A percentile compares a stretch with the other conserved stretches of the same genome.
These are phyloP conservation scores for Eubasilissa splendida DNA, from an alignment of 2,888 invertebrate species.

Conservation along the genomic window DNA sequence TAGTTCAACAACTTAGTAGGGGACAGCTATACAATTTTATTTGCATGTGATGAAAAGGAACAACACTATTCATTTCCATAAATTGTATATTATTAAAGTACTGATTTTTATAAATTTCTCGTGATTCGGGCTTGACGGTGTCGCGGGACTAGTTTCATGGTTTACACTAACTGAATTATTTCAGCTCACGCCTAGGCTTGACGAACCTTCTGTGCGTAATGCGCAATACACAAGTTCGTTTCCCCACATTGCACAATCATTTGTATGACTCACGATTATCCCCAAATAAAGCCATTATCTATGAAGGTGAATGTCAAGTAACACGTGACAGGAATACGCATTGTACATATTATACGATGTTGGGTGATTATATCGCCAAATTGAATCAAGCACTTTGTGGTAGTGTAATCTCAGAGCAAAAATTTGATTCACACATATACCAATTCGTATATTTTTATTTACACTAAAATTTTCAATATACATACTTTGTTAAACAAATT, in stretches of 20 bases:
- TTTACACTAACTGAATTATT: conserved; percentile 37
- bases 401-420: too few relatives aligned
- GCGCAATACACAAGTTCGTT: background rate
- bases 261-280: conserved; percentile 26
- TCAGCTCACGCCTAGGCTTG: conserved; percentile 31
- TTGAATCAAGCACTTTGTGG: too few relatives aligned
- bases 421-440: background rate
- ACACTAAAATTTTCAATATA: too few relatives aligned
- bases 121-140: background rate
- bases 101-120: too few relatives aligned
- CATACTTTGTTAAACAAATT: too few relatives aligned
- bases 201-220: background rate
- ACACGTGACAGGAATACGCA: conserved; percentile 17
- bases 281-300: conserved; percentile 34
- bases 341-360: too few relatives aligned
- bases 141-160: conserved; percentile 30
- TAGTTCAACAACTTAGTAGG: too few relatives aligned
- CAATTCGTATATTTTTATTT: too few relatives aligned
- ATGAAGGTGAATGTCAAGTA: background rate
- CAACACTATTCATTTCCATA: too few relatives aligned
- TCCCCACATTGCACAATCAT: conserved; percentile 19
- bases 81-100: background rate
- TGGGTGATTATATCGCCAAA: too few relatives aligned
- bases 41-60: too few relatives aligned
- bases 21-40: too few relatives aligned